phyloP scores from a whole-genome alignment of 2,797 vertebrate genomes.

The Hybognathus amarus region DNA sequence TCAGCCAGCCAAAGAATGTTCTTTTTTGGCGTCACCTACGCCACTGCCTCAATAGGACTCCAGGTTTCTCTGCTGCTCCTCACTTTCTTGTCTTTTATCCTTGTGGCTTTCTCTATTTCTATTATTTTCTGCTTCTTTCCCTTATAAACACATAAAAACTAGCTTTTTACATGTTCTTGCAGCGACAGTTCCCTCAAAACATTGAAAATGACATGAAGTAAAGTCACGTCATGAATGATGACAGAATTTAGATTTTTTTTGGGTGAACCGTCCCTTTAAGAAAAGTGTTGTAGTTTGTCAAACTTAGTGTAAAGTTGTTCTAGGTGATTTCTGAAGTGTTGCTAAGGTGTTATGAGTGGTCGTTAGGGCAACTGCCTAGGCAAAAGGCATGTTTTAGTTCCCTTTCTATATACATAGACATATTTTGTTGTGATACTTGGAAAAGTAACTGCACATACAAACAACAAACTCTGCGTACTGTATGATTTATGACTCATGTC shows the following conservation, averaged over 20 bases:
- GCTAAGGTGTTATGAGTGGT: background rate
- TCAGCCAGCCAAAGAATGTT: constrained; percentile 71
- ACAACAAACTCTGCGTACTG: background rate
- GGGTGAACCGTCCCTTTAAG: background rate
- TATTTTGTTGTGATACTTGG: background rate
- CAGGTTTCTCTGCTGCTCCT: constrained; percentile 30
- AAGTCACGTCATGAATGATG: background rate
- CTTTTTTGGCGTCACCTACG: constrained; percentile 58
- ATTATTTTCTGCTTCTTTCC: background rate
- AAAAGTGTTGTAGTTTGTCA: background rate
- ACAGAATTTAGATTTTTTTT: background rate
- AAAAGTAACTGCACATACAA: background rate
- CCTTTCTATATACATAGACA: too few species aligned
- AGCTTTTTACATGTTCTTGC: background rate
- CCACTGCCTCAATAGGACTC: constrained; percentile 43
- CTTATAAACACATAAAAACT: background rate
- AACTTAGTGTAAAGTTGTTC: too few species aligned
- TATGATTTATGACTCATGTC: background rate
- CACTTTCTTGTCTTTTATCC: background rate
- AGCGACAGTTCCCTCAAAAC: background rate
- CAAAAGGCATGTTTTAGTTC: too few species aligned
- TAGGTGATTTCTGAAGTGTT: too few species aligned
- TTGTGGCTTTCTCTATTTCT: background rate
- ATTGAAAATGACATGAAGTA: background rate
- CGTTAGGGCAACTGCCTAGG: background rate